Conservation (phyloP, 2,113 vertebrate genomes). For the Chaetura pelagica region DNA sequence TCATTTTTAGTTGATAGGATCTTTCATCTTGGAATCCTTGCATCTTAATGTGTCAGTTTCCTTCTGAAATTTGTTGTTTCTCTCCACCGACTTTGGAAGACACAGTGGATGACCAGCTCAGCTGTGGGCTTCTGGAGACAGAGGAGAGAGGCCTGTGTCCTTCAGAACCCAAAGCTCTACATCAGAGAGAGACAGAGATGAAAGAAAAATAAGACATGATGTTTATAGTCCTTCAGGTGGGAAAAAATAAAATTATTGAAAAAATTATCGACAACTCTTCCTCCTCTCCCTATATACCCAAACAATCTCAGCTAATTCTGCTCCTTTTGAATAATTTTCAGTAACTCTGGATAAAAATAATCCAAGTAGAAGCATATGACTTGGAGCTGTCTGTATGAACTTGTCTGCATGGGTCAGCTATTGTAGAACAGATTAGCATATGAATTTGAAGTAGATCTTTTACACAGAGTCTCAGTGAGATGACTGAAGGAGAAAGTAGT, state of each 20-base stretch:
- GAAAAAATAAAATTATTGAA: background rate
- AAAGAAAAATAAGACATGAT: background rate
- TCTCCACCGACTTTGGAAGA: background rate
- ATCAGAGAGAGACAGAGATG: background rate
- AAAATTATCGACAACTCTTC: background rate
- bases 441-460: background rate
- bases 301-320: background rate
- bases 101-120: background rate
- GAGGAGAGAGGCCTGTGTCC: background rate
- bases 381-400: background rate
- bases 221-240: background rate
- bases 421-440: background rate
- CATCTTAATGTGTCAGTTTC: background rate
- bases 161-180: background rate
- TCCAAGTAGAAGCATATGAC: background rate
- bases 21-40: background rate
- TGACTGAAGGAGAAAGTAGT: background rate
- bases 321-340: background rate
- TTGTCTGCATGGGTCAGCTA: accelerated
- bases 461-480: background rate
- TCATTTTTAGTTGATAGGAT: background rate
- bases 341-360: background rate
- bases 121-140: background rate
- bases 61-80: background rate
- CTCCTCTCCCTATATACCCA: background rate